phyloP scores from a whole-genome alignment of 2,888 invertebrate species.

The Ceriagrion tenellum region DNA sequence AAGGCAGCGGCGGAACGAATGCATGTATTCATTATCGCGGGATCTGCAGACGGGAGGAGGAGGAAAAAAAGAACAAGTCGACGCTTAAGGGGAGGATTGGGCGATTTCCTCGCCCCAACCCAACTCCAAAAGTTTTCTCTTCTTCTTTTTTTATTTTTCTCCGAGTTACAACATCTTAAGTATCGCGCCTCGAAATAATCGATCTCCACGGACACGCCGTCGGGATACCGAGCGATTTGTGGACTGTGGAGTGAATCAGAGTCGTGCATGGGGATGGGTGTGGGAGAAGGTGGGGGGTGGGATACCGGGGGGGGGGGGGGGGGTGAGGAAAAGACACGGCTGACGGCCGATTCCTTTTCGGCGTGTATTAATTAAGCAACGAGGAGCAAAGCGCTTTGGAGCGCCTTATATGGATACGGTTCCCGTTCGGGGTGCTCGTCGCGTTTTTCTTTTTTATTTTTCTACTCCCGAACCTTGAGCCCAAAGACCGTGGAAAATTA shows the following conservation, averaged over 20 bases:
- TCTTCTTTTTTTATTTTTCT: not conserved
- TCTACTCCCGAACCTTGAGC: conserved; percentile 17
- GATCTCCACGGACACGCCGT: not conserved
- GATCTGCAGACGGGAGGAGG: not conserved
- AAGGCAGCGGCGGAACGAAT: not conserved
- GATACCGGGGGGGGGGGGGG: not conserved
- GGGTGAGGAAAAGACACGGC: too few species aligned
- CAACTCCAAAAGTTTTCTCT: not conserved
- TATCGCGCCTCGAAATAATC: not conserved
- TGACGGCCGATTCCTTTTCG: not conserved
- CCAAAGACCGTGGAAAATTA: conserved; percentile 24
- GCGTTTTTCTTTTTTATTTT: not conserved
- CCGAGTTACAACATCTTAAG: not conserved
- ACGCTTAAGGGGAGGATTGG: too few species aligned
- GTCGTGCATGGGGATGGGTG: not conserved
- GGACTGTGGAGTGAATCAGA: not conserved
- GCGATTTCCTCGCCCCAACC: not conserved
- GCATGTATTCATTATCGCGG: not conserved
- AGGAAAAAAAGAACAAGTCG: not conserved
- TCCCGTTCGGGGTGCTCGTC: not conserved
- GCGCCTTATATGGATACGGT: not conserved
- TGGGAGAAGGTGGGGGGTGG: not conserved
- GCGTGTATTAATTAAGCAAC: conserved; percentile 10
- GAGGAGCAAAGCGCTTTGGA: not conserved
- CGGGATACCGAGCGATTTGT: not conserved